These are phyloP conservation scores for Botia kubotai DNA, from an alignment of 2,797 vertebrate genomes.

Conservation along the genomic window DNA sequence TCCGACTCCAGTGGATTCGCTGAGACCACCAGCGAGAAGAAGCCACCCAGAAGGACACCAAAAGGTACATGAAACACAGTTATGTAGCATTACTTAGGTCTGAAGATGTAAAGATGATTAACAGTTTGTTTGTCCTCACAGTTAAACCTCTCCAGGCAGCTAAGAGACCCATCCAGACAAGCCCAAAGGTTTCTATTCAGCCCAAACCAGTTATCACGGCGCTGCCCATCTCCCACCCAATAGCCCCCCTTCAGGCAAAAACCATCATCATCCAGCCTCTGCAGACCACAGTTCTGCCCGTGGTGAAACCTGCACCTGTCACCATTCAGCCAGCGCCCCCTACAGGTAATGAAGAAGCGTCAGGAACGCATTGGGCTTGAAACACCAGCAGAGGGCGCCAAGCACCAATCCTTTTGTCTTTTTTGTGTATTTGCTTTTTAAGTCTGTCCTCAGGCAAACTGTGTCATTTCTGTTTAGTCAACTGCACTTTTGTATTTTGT, in stretches of 20 bases:
- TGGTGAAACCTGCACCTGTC: slow-evolving; percentile 83
- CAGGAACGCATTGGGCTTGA: neutral
- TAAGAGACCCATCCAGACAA: slow-evolving; percentile 82
- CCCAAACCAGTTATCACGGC: slow-evolving; percentile 88
- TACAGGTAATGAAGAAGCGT: slow-evolving; percentile 77
- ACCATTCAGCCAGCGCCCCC: slow-evolving; percentile 85
- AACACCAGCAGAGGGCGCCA: slow-evolving; percentile 69
- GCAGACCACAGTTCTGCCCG: slow-evolving; percentile 78
- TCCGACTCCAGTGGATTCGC: slow-evolving; percentile 82
- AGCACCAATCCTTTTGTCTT: slow-evolving; percentile 43
- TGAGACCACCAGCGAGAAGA: slow-evolving; percentile 68
- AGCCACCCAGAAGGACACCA: slow-evolving; percentile 68
- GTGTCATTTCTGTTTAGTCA: neutral
- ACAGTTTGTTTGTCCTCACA: slow-evolving; percentile 13
- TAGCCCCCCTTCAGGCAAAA: slow-evolving; percentile 82
- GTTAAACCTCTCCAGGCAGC: slow-evolving; percentile 58
- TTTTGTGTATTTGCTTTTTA: neutral
- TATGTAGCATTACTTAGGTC: neutral
- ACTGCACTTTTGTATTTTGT: neutral
- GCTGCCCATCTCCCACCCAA: slow-evolving; percentile 78
- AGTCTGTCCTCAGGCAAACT: neutral
- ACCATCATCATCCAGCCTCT: slow-evolving; percentile 92
- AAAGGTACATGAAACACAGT: slow-evolving; percentile 69
- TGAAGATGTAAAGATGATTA: neutral
- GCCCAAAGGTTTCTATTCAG: slow-evolving; percentile 87